These are phyloP conservation scores for Brachynemurus nebulosus DNA, from an alignment of 2,888 invertebrate species.

Conservation along the genomic window DNA sequence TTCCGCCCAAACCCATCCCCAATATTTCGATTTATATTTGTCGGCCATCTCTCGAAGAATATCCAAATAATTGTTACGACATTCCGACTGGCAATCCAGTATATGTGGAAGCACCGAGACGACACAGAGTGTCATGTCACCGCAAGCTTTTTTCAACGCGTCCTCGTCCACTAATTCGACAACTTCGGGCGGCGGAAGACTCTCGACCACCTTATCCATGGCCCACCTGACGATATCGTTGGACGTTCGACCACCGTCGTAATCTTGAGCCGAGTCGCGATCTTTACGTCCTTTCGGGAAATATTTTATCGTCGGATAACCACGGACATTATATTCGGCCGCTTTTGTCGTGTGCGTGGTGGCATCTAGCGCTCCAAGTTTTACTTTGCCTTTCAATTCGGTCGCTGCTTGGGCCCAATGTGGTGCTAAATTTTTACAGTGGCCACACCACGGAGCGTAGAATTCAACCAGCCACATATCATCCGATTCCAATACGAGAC, in stretches of 20 bases:
- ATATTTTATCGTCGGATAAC: slow-evolving; percentile 94
- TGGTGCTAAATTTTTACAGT: slow-evolving; percentile 92
- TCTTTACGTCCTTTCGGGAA: slow-evolving; percentile 67
- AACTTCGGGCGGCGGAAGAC: slow-evolving; percentile 81
- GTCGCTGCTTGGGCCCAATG: slow-evolving; percentile 93
- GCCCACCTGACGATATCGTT: slow-evolving; percentile 87
- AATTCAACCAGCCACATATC: slow-evolving; percentile 98
- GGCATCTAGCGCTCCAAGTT: slow-evolving; percentile 92
- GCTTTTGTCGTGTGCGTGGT: slow-evolving; percentile 79
- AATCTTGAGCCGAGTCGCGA: slow-evolving; percentile 58
- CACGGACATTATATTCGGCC: slow-evolving; percentile 71
- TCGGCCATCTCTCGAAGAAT: slow-evolving; percentile 63
- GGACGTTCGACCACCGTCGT: slow-evolving; percentile 83
- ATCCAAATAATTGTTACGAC: slow-evolving; percentile 74
- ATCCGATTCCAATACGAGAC: slow-evolving; percentile 78
- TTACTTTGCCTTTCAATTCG: slow-evolving; percentile 90
- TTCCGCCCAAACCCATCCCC: slow-evolving; percentile 98
- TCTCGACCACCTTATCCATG: slow-evolving; percentile 70
- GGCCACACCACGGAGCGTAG: slow-evolving; percentile 94
- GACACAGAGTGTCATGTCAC: slow-evolving; percentile 79
- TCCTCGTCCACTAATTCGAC: slow-evolving; percentile 39
- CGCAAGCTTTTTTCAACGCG: slow-evolving; percentile 61
- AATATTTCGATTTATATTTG: slow-evolving; percentile 85
- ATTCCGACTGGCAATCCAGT: slow-evolving; percentile 86
- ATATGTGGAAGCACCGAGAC: slow-evolving; percentile 89